Evolutionary conservation across 2,113 vertebrate species (phyloP).

Genomic region (Rhagologus leucostigma): DNA sequence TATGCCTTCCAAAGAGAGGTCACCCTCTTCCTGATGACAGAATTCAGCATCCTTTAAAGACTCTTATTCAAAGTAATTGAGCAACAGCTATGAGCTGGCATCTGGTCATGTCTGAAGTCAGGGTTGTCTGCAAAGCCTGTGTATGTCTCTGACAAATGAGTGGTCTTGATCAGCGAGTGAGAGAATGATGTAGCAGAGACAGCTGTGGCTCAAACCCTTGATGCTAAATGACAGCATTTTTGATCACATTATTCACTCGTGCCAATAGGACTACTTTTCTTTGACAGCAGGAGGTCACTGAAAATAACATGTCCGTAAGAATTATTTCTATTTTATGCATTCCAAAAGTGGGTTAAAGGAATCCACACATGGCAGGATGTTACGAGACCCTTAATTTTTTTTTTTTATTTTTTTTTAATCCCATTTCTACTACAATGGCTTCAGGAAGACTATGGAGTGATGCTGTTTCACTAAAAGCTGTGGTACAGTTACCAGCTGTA

Average conservation of each 20-base stretch:
- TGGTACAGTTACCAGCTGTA: background rate
- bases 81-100: background rate
- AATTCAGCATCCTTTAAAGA: background rate
- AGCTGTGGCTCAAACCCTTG: background rate
- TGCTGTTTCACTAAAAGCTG: background rate
- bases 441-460: background rate
- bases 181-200: background rate
- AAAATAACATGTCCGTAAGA: background rate
- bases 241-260: background rate
- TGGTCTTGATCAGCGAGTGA: background rate
- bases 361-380: background rate
- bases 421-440: background rate
- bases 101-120: background rate
- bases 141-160: background rate
- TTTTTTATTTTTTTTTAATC: background rate
- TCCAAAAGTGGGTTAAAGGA: background rate
- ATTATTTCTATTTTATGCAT: background rate
- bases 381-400: background rate
- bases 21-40: background rate
- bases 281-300: background rate
- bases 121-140: background rate
- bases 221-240: background rate
- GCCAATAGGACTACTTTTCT: background rate
- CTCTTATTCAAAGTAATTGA: background rate
- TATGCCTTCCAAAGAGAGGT: background rate